Evolutionary conservation across 2,888 invertebrate genomes (phyloP).

Genomic region (Helleia helle): DNA sequence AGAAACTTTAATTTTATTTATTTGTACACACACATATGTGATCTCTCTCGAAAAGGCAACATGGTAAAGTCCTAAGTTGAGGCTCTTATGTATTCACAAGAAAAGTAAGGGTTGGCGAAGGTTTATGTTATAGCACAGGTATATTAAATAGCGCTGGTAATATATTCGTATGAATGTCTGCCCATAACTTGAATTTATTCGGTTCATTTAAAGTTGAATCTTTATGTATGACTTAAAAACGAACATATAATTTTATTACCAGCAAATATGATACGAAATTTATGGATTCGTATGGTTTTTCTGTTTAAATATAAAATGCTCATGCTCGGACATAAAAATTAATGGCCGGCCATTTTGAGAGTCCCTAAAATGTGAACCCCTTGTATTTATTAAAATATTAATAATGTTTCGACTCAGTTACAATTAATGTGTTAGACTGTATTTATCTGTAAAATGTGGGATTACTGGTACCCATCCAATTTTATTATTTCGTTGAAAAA

Average conservation of each 20-base stretch:
- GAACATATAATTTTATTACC: slow-evolving; percentile 7
- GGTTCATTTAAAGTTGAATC: background rate
- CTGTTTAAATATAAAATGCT: slow-evolving; percentile 11
- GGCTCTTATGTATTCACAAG: no score
- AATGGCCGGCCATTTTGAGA: slow-evolving; percentile 6
- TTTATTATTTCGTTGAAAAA: no score
- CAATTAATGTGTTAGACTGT: background rate
- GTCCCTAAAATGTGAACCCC: slow-evolving; percentile 9
- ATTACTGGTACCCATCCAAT: no score
- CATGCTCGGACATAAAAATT: slow-evolving; percentile 4
- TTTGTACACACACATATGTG: no score
- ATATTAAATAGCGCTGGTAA: no score
- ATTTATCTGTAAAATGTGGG: no score
- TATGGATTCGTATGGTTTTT: slow-evolving; percentile 10
- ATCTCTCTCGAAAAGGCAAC: no score
- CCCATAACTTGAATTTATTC: background rate
- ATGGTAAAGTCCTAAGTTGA: no score
- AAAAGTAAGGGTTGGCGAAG: no score
- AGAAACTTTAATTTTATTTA: no score
- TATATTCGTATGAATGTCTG: no score
- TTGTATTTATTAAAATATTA: slow-evolving; percentile 7
- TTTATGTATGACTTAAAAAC: slow-evolving; percentile 5
- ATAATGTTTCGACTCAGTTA: background rate
- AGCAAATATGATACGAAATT: slow-evolving; percentile 9
- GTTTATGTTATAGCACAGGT: no score